A percentile compares a stretch with the other conserved stretches of the same genome.
Conservation (phyloP, 2,797 vertebrate species). For the Gastrophryne carolinensis region DNA sequence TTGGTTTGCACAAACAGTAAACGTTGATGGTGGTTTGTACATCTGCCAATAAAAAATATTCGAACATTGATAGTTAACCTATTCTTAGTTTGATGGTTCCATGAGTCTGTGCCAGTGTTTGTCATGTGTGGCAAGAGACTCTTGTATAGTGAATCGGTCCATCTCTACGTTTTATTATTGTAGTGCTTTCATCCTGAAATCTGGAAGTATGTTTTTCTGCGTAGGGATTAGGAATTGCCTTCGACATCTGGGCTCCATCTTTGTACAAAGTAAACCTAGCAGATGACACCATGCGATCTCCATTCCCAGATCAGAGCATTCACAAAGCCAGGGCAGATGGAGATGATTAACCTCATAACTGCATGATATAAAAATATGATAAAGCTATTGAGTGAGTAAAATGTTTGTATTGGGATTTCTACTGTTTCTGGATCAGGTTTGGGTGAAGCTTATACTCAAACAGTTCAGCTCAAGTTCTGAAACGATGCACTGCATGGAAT, state of each 20-base stretch:
- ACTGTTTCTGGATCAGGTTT: not conserved
- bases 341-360: not conserved
- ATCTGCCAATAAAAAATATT: no score
- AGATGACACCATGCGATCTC: not conserved
- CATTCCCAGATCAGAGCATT: not conserved
- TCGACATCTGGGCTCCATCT: conserved; percentile 8
- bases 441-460: not conserved
- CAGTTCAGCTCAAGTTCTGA: not conserved
- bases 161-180: not conserved
- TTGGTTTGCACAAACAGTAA: no score
- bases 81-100: no score
- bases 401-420: not conserved
- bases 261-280: not conserved
- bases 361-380: not conserved
- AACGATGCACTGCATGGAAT: not conserved
- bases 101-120: no score
- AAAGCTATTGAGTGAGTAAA: not conserved
- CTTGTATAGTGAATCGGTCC: no score
- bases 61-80: no score
- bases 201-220: not conserved
- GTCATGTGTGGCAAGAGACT: no score
- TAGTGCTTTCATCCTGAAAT: not conserved
- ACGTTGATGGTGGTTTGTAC: no score
- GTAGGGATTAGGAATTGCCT: not conserved
- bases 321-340: not conserved